Percentiles rank a stretch among this genome's conserved stretches.
Conservation (phyloP, 2,888 invertebrate genomes). For the Graphium colonna region DNA sequence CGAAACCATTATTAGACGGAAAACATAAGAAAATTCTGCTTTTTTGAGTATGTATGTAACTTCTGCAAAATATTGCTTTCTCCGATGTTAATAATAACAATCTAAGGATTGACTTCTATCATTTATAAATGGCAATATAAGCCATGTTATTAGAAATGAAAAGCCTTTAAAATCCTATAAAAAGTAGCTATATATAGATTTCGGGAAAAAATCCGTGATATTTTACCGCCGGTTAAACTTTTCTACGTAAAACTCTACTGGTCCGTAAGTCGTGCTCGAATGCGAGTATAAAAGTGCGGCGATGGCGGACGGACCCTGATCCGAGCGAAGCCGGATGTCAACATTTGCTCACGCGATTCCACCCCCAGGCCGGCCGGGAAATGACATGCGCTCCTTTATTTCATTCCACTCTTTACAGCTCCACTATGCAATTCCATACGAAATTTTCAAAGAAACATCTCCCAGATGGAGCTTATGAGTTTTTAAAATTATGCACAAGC, state of each 20-base stretch:
- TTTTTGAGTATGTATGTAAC: too few relatives aligned
- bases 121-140: too few relatives aligned
- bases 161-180: too few relatives aligned
- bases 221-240: conserved; percentile 1
- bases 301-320: conserved; percentile 32
- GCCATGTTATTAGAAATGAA: too few relatives aligned
- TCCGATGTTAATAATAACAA: too few relatives aligned
- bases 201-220: neutral
- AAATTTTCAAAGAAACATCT: conserved; percentile 41
- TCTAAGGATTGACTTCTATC: too few relatives aligned
- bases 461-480: conserved; percentile 24
- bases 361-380: conserved; percentile 52
- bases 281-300: conserved; percentile 19
- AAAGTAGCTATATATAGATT: too few relatives aligned
- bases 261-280: conserved; percentile 6
- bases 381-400: conserved; percentile 61
- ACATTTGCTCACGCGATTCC: conserved; percentile 66
- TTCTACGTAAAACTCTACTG: conserved; percentile 7
- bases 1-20: too few relatives aligned
- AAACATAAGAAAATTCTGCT: too few relatives aligned
- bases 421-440: conserved; percentile 51
- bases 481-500: conserved; percentile 23
- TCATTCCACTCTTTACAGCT: conserved; percentile 41
- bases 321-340: conserved; percentile 57
- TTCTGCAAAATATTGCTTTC: too few relatives aligned